These are phyloP conservation scores for Silvanus unidentatus DNA, from an alignment of 2,888 invertebrate genomes.

Conservation along the genomic window DNA sequence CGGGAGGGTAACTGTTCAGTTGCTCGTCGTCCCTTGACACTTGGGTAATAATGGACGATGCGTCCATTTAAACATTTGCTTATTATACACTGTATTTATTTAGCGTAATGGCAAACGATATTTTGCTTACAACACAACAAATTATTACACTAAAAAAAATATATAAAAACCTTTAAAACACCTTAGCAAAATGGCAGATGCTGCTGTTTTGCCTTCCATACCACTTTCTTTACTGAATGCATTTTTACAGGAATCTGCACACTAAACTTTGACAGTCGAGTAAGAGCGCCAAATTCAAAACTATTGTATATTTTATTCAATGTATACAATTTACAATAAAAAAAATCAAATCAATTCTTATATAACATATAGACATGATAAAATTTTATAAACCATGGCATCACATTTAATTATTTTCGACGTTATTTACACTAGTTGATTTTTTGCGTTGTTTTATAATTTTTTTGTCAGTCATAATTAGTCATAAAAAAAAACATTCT, in stretches of 20 bases:
- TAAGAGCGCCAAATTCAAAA: slow-evolving; percentile 21
- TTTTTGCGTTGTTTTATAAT: no score
- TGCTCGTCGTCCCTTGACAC: slow-evolving; percentile 97
- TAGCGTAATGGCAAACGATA: neutral
- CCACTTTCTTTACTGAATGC: slow-evolving; percentile 4
- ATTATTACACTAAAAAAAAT: slow-evolving; percentile 3
- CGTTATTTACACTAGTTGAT: no score
- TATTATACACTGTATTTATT: slow-evolving; percentile 10
- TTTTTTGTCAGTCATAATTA: no score
- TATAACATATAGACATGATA: neutral
- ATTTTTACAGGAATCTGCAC: no score
- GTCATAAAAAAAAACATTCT: no score
- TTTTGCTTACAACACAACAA: neutral
- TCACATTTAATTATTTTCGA: no score
- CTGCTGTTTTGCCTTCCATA: slow-evolving; percentile 27
- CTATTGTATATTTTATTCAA: no score
- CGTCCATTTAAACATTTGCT: slow-evolving; percentile 86
- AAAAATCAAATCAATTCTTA: no score
- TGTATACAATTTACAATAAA: no score
- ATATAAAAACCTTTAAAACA: slow-evolving; percentile 28
- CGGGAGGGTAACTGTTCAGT: slow-evolving; percentile 84
- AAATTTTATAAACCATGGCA: neutral
- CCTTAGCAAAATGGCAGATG: slow-evolving; percentile 42
- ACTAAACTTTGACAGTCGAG: no score
- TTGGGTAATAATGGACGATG: slow-evolving; percentile 98